These are phyloP conservation scores for Drosophila sordidula DNA, from an alignment of 2,888 invertebrate genomes.

Conservation along the genomic window DNA sequence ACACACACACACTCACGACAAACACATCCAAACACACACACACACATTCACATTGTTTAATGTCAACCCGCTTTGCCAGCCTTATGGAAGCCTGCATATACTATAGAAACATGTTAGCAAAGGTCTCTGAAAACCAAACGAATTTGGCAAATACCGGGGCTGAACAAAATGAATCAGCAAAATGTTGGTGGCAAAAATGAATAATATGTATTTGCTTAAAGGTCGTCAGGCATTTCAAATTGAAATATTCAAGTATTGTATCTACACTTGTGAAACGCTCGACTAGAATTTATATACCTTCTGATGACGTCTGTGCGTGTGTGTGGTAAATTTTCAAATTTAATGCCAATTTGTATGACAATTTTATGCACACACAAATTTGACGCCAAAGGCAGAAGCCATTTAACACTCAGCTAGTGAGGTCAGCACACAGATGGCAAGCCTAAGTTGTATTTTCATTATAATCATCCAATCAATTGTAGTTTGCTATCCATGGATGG, in stretches of 20 bases:
- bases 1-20: conserved; percentile 5
- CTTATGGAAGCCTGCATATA: conserved; percentile 5
- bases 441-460: conserved; percentile 26
- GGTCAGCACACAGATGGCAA: conserved; percentile 1
- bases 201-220: conserved; percentile 24
- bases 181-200: conserved; percentile 26
- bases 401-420: conserved; percentile 24
- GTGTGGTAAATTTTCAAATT: conserved; percentile 17
- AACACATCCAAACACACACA: neutral
- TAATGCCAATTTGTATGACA: conserved; percentile 30
- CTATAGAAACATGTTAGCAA: conserved; percentile 15
- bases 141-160: conserved; percentile 35
- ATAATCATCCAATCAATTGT: conserved; percentile 35
- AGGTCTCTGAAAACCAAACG: conserved; percentile 32
- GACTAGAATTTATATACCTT: neutral
- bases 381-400: conserved; percentile 12
- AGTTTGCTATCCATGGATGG: conserved; percentile 23
- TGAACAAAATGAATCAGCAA: conserved; percentile 32
- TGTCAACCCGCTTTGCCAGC: conserved; percentile 23
- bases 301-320: neutral
- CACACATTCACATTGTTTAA: conserved; percentile 1
- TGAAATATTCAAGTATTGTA: conserved; percentile 25
- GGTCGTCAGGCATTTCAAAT: conserved; percentile 23
- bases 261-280: conserved; percentile 24
- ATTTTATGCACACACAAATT: conserved; percentile 14